A percentile compares a stretch with the other conserved stretches of the same genome.
Evolutionary conservation across 2,888 invertebrate genomes (phyloP).

Genomic region (Agrenia bidenticulata): DNA sequence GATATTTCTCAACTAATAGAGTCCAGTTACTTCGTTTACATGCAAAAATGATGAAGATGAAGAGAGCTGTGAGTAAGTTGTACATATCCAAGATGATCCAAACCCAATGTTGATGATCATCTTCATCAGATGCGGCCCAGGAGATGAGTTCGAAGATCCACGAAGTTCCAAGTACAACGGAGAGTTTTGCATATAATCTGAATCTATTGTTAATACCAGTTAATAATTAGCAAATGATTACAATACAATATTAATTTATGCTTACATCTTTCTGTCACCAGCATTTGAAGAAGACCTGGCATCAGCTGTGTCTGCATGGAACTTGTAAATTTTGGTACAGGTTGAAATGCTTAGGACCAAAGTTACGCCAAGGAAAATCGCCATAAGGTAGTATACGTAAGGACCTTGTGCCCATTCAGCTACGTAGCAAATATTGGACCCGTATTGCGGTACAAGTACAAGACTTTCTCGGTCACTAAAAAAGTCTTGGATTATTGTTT

Average conservation of each 20-base stretch:
- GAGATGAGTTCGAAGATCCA: conserved; percentile 14
- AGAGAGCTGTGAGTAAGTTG: conserved; percentile 2
- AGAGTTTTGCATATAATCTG: not conserved
- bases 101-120: not conserved
- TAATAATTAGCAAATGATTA: too few species aligned
- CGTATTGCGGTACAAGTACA: conserved; percentile 5
- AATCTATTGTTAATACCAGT: not conserved
- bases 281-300: conserved; percentile 2
- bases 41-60: conserved; percentile 8
- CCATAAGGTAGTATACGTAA: conserved; percentile 11
- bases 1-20: not conserved
- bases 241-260: too few species aligned
- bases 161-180: not conserved
- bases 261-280: conserved; percentile 10
- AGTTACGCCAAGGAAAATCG: not conserved
- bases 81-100: conserved; percentile 5
- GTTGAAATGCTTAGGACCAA: not conserved
- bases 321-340: not conserved
- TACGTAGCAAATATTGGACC: not conserved
- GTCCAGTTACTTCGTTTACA: not conserved
- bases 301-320: not conserved
- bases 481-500: too few species aligned
- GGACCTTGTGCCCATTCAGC: conserved; percentile 3
- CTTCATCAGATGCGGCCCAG: not conserved
- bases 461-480: conserved; percentile 8